Evolutionary conservation across 2,797 vertebrate species (phyloP).

Genomic region (Sparus aurata): DNA sequence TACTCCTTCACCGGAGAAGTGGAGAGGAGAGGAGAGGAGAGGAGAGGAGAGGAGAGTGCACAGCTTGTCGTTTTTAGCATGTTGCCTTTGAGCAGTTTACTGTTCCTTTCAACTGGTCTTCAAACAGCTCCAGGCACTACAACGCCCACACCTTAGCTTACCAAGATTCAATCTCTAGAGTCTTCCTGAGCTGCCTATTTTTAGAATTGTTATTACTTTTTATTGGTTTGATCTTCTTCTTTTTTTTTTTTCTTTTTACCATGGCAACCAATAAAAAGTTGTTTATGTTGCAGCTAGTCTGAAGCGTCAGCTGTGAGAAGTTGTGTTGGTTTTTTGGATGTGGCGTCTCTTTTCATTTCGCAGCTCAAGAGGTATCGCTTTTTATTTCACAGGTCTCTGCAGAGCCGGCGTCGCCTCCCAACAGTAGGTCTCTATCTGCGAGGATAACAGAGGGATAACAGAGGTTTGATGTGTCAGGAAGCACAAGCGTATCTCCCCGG

Average conservation of each 20-base stretch:
- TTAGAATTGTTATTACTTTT: conserved; percentile 42
- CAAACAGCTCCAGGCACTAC: conserved; percentile 33
- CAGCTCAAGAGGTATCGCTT: conserved; percentile 13
- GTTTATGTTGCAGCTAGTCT: conserved; percentile 28
- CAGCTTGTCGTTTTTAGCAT: conserved; percentile 9
- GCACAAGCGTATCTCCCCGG: conserved; percentile 21
- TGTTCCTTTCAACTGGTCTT: conserved; percentile 41
- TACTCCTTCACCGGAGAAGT: too few species aligned
- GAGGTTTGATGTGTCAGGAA: conserved; percentile 47
- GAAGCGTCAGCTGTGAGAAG: background rate
- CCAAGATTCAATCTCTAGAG: conserved; percentile 33
- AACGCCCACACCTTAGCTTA: conserved; percentile 28
- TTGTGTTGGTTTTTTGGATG: background rate
- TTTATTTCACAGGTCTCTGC: conserved; percentile 20
- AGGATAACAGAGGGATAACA: conserved; percentile 37
- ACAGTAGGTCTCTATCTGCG: conserved; percentile 10
- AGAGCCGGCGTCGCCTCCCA: conserved; percentile 29
- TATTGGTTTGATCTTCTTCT: conserved; percentile 38
- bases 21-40: too few species aligned
- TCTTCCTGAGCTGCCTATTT: conserved; percentile 40
- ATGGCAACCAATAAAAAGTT: conserved; percentile 54
- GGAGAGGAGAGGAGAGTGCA: too few species aligned
- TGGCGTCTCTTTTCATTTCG: conserved; percentile 33
- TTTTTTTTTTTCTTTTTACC: conserved; percentile 6
- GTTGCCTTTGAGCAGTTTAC: conserved; percentile 24